Evolutionary conservation across 2,888 invertebrate genomes (phyloP), one percentile per base, ranked within the genome.

Genomic region (Globia sparganii): DNA sequence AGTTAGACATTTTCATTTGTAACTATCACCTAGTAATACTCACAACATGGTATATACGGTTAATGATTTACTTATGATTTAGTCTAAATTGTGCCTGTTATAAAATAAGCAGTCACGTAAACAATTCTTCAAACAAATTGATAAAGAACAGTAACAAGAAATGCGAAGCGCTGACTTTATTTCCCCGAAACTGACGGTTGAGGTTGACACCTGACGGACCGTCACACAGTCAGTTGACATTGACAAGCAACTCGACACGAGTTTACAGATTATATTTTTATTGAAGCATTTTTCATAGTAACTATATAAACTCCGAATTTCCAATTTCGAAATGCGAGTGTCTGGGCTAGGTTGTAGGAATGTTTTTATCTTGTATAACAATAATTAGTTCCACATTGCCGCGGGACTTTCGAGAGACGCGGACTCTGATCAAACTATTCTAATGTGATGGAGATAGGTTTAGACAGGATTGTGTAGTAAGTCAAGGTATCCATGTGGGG

Each of bases 1-100:
- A 87, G 86, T 91, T 94, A 84, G 96, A 95, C 96, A 96, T 96
- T 84, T 88, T 89, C 84, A 73, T 80, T 70, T 69, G 64, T 77
- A 64, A 81, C 28, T 28, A 53, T 49, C 72, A 69, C 70, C 65
- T 58, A 70, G n/a, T 70, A 34, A 68, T 68, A 74, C n/a, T 83
- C 72, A 88, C 76, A 89, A 78, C 88, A 88, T 89, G 72, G 31
- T 83, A 67, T 72, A 58, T 59, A 68, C 46, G 13, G 28, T 40
- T 66, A 66, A 46, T 67, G 28, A 78, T 81, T 81, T 73, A 62
- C 53, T 53, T 72, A 46, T 68, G 37, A 81, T 73, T 78, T 65
- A 46, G 62, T 28, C 56, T 13, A 64, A 83, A 75, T 64, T 49
- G 59, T 80, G 68, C 46, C 65, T 72, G 64, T 64, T 75, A 69